Conservation (phyloP, 2,797 vertebrate species). For the Clarias laeviceps region DNA sequence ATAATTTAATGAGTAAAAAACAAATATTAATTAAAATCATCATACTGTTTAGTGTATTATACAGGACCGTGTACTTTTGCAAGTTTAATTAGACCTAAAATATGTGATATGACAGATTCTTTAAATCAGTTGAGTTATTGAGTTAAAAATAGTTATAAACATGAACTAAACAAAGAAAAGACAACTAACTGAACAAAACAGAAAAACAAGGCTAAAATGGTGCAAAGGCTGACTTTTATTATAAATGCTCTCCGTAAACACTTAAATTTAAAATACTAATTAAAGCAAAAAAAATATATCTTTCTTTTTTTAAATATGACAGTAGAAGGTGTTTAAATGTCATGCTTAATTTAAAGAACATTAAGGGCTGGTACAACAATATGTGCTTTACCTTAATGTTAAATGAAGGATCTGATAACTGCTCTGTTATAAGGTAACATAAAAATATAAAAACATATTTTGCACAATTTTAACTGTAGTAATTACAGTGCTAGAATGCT, state of each 20-base stretch:
- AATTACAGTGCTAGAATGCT: neutral
- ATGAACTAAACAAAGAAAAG: neutral
- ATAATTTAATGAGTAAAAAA: too few species aligned
- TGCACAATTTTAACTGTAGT: neutral
- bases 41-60: neutral
- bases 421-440: neutral
- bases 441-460: neutral
- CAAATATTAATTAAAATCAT: neutral
- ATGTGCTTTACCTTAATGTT: neutral
- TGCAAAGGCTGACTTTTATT: neutral
- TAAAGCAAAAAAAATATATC: too few species aligned
- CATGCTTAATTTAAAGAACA: neutral
- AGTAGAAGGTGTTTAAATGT: neutral
- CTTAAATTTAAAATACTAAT: too few species aligned
- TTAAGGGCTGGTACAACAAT: neutral
- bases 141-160: neutral
- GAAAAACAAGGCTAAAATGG: neutral
- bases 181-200: neutral
- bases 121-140: neutral
- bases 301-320: too few species aligned
- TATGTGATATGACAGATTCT: neutral
- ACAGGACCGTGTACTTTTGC: too few species aligned
- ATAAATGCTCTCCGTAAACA: too few species aligned
- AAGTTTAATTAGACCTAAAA: neutral
- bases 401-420: neutral